Evolutionary conservation across 2,797 vertebrate species (phyloP), one percentile per base, ranked within the genome.

Genomic region (Schizopygopsis malacanthus): DNA sequence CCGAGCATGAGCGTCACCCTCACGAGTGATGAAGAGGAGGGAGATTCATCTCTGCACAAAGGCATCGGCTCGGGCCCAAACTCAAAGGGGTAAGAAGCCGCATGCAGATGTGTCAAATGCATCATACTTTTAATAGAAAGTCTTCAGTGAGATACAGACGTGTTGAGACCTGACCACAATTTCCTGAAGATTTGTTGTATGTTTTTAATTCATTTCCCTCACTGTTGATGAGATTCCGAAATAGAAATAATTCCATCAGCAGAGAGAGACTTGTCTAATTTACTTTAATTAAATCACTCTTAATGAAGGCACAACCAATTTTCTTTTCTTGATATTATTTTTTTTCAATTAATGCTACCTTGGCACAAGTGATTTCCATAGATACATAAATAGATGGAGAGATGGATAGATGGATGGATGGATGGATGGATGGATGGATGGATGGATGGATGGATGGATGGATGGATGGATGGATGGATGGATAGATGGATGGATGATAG

Each of bases 11-110:
- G 93, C 0, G 0, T 94, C 70, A 90, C 93, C 9, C 90, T 95
- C 2, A 95, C 95, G 13, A 96, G 94, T 7, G 96, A 96, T 81
- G 96, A 96, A 50, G 96, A 95, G 52, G 92, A 90, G 0, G 89
- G 90, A 61, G 87, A 83, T 11, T 50, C 89, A 75, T 70, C n/a
- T 72, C 59, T 84, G 0, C 82, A 92, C 41, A 92, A 89, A 83
- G 90, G 88, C 5, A 39, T 90, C 3, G 71, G 93, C 79, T 87
- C 82, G 22, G 73, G 69, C 16, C 18, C 11, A 6, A 92, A 89
- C 59, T 87, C 88, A 13, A 93, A 92, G 77, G 67, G 93, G 96
- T 96, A 91, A 45, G 22, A 79, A 45, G 15, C 0, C n/a, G 6
- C 56, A 43, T 65, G 7, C 11, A 37, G 10, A 37, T 16, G 13